A percentile compares a stretch with the other conserved stretches of the same genome.
phyloP scores from a whole-genome alignment of 1,140 invertebrate species.

The Dryas iulia region DNA sequence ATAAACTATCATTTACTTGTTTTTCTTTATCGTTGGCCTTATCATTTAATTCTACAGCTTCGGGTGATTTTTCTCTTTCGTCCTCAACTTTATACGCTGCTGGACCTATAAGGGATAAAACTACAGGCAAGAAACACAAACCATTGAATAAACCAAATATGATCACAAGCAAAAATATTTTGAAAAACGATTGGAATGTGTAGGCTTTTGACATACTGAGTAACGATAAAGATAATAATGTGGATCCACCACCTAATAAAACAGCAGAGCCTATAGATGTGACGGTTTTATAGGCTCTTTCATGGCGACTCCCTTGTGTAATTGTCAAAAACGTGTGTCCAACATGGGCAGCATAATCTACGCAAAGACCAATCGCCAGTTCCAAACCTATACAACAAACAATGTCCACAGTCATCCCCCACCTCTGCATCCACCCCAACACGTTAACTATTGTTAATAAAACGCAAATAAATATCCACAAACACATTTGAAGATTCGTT shows the following conservation, averaged over 20 bases:
- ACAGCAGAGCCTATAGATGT: conserved; percentile 90
- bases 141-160: conserved; percentile 89
- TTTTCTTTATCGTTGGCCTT: conserved; percentile 42
- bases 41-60: conserved; percentile 58
- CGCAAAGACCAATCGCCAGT: conserved; percentile 92
- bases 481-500: conserved; percentile 88
- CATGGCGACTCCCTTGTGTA: conserved; percentile 78
- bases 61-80: conserved; percentile 37
- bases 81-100: conserved; percentile 8
- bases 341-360: conserved; percentile 94
- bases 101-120: conserved; percentile 82
- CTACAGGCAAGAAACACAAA: conserved; percentile 87
- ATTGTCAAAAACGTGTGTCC: conserved; percentile 89
- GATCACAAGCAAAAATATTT: conserved; percentile 89
- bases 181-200: conserved; percentile 90
- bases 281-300: conserved; percentile 85
- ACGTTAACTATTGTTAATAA: conserved; percentile 90
- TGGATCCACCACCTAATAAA: conserved; percentile 89
- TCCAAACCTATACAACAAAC: conserved; percentile 92
- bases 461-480: conserved; percentile 90
- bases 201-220: conserved; percentile 88
- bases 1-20: conserved; percentile 10
- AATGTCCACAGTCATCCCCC: conserved; percentile 92
- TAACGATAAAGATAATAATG: conserved; percentile 88
- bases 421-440: conserved; percentile 88